Percentiles rank a stretch among this genome's conserved stretches.
phyloP scores from a whole-genome alignment of 2,797 vertebrate genomes.

The Malacoctenus gilli region DNA sequence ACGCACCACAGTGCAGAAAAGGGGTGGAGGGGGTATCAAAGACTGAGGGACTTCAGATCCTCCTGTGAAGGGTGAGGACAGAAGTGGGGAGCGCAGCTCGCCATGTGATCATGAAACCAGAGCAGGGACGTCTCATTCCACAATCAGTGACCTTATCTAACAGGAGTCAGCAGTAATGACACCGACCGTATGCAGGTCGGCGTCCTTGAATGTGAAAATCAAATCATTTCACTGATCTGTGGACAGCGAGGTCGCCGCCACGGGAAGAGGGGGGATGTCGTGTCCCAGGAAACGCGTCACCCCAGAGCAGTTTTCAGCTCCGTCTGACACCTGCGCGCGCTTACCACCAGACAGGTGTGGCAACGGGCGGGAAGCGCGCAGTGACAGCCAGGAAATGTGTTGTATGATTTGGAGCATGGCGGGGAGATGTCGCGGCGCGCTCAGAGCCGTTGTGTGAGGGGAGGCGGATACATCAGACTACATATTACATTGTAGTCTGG shows the following conservation, averaged over 20 bases:
- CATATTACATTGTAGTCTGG: conserved; percentile 18
- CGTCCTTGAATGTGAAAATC: conserved; percentile 31
- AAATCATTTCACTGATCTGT: conserved; percentile 27
- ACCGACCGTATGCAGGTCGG: conserved; percentile 20
- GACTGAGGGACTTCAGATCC: conserved; percentile 43
- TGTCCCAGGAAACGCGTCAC: conserved; percentile 2
- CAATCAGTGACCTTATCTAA: conserved; percentile 43
- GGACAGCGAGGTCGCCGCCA: conserved; percentile 29
- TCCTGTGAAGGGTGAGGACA: background rate
- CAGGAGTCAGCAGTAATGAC: conserved; percentile 42
- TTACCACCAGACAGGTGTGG: conserved; percentile 34
- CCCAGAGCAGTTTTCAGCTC: conserved; percentile 14
- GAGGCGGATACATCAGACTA: too few species aligned
- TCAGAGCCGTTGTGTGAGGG: conserved; percentile 7
- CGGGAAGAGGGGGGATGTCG: conserved; percentile 8
- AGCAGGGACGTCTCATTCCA: background rate
- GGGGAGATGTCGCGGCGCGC: conserved; percentile 22
- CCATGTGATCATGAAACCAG: conserved; percentile 33
- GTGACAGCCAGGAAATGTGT: conserved; percentile 15
- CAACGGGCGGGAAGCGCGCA: conserved; percentile 7
- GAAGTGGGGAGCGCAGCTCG: background rate
- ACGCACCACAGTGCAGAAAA: conserved; percentile 38
- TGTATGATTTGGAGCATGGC: conserved; percentile 19
- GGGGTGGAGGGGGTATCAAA: conserved; percentile 30
- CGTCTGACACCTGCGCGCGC: conserved; percentile 11